phyloP scores from a whole-genome alignment of 1,140 invertebrate genomes.

The Paramacrobiotus metropolitanus region DNA sequence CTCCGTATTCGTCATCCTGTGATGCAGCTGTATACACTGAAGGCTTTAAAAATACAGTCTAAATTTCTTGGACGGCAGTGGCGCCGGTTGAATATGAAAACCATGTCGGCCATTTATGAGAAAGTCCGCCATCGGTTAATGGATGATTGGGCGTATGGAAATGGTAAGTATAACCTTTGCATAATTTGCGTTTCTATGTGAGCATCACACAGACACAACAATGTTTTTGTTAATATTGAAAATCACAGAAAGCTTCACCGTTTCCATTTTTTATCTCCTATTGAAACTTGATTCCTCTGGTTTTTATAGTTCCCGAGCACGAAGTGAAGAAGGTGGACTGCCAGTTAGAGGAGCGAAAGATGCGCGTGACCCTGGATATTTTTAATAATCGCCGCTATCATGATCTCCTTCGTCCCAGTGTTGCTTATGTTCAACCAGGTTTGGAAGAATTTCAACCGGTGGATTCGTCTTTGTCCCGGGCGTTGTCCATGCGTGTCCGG shows the following conservation, averaged over 20 bases:
- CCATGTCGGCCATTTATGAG: constrained; percentile 93
- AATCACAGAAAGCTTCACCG: too few species aligned
- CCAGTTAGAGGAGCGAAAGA: constrained; percentile 84
- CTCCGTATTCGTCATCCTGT: constrained; percentile 75
- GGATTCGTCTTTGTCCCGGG: constrained; percentile 58
- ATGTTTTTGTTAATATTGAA: too few species aligned
- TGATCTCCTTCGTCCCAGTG: constrained; percentile 8
- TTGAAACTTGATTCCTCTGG: too few species aligned
- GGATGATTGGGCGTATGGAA: constrained; percentile 99
- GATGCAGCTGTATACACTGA: constrained; percentile 93
- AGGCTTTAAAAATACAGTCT: constrained; percentile 96
- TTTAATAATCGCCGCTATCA: constrained; percentile 77
- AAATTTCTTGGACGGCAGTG: constrained; percentile 96
- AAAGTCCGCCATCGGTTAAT: constrained; percentile 76
- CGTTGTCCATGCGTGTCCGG: constrained; percentile 47
- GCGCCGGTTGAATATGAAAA: constrained; percentile 99
- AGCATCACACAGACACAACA: too few species aligned
- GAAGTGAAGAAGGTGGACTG: constrained; percentile 44
- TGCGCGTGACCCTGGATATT: constrained; percentile 72
- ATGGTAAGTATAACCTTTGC: constrained; percentile 42
- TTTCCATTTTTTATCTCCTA: too few species aligned
- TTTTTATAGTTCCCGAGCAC: not conserved
- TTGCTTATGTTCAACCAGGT: constrained; percentile 22
- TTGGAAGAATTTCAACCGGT: constrained; percentile 50
- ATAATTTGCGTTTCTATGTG: too few species aligned